These are phyloP conservation scores for Pseudopipra pipra DNA, from an alignment of 2,113 vertebrate genomes.

Conservation along the genomic window DNA sequence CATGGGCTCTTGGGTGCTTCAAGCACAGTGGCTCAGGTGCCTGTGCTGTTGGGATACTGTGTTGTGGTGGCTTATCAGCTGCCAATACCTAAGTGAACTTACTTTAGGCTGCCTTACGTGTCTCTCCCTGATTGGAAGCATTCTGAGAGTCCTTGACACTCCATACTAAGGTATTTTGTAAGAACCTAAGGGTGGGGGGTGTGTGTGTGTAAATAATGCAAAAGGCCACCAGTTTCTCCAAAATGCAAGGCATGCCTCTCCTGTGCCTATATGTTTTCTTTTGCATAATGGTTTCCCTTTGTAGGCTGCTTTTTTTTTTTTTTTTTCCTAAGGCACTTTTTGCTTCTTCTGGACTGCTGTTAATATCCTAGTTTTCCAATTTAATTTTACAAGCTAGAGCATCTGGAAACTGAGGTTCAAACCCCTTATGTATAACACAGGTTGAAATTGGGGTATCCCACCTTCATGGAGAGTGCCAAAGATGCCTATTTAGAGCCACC, in stretches of 20 bases:
- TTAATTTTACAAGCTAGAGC: background rate
- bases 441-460: background rate
- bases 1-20: fast-evolving
- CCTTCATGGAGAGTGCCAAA: background rate
- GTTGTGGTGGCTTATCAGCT: background rate
- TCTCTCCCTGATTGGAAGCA: fast-evolving
- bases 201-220: background rate
- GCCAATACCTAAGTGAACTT: background rate
- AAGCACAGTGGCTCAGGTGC: background rate
- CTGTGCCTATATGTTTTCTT: background rate
- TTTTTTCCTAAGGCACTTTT: background rate
- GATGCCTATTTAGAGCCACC: background rate
- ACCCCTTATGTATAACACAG: background rate
- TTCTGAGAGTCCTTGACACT: background rate
- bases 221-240: background rate
- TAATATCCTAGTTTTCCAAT: background rate
- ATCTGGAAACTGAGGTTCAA: background rate
- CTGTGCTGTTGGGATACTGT: background rate
- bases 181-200: background rate
- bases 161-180: background rate
- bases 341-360: background rate
- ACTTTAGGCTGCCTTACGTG: background rate
- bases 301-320: background rate
- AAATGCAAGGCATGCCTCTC: background rate
- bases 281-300: background rate